These are phyloP conservation scores for Papilio helenus DNA, from an alignment of 1,140 invertebrate genomes.

Conservation along the genomic window DNA sequence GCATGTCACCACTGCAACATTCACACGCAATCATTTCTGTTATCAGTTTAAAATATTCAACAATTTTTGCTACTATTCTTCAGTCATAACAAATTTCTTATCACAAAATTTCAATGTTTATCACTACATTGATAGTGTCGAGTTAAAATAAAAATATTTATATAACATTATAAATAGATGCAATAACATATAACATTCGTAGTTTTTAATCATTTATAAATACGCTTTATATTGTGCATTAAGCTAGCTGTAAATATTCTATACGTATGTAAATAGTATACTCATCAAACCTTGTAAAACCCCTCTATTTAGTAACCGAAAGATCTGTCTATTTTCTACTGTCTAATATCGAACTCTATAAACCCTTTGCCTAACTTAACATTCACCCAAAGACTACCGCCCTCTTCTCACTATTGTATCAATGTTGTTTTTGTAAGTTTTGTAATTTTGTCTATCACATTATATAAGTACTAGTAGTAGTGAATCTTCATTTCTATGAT, in stretches of 20 bases:
- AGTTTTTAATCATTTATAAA: not conserved
- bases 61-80: not conserved
- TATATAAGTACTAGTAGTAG: conserved; percentile 42
- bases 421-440: conserved; percentile 68
- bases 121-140: not conserved
- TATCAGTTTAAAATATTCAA: not conserved
- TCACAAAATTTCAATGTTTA: not conserved
- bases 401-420: conserved; percentile 81
- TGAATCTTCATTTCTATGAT: conserved; percentile 27
- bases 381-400: conserved; percentile 74
- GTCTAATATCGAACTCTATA: not conserved
- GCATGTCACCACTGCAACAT: conserved; percentile 11
- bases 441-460: conserved; percentile 44
- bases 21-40: not conserved
- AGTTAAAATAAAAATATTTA: not conserved
- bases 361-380: conserved; percentile 42
- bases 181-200: not conserved
- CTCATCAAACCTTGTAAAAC: conserved; percentile 18
- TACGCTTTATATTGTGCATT: not conserved
- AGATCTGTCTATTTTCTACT: not conserved
- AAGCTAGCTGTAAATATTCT: conserved; percentile 35
- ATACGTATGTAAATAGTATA: conserved; percentile 37
- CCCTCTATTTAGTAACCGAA: not conserved
- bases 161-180: not conserved
- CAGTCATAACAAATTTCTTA: not conserved